A percentile compares a stretch with the other conserved stretches of the same genome.
phyloP scores from a whole-genome alignment of 2,888 invertebrate species.

The Tenthredo livida region DNA sequence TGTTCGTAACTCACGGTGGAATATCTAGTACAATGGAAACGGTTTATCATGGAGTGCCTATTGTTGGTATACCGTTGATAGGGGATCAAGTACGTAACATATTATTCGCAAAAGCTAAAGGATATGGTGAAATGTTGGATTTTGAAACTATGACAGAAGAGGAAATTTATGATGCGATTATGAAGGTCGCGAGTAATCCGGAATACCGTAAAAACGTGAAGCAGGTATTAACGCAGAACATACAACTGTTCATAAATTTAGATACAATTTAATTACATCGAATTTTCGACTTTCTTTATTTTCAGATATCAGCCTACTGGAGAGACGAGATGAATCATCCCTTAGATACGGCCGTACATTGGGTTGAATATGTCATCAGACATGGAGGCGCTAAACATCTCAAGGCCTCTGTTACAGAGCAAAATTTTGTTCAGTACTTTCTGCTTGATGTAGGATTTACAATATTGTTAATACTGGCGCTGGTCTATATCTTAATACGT shows the following conservation, averaged over 20 bases:
- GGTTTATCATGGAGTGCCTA: conserved; percentile 65
- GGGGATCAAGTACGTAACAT: conserved; percentile 70
- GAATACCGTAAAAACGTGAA: conserved; percentile 27
- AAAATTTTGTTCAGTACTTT: conserved; percentile 29
- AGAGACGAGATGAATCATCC: conserved; percentile 32
- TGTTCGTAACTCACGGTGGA: conserved; percentile 71
- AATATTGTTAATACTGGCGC: neutral
- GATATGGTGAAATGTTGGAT: conserved; percentile 22
- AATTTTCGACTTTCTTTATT: neutral
- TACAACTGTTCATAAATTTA: neutral
- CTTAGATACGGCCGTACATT: conserved; percentile 21
- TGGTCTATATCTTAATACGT: neutral
- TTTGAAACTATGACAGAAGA: conserved; percentile 30
- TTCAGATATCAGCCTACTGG: conserved; percentile 39
- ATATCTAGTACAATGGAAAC: conserved; percentile 67
- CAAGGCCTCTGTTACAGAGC: conserved; percentile 30
- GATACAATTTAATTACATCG: neutral
- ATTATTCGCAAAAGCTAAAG: conserved; percentile 36
- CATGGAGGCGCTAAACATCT: conserved; percentile 36
- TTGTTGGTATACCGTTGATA: conserved; percentile 69
- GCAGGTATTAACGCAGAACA: neutral
- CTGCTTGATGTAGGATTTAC: conserved; percentile 26
- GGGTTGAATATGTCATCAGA: conserved; percentile 42
- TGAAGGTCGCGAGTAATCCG: conserved; percentile 21
- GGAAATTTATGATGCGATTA: conserved; percentile 8